Evolutionary conservation across 2,888 invertebrate species (phyloP).

Genomic region (Phaedon cochleariae): DNA sequence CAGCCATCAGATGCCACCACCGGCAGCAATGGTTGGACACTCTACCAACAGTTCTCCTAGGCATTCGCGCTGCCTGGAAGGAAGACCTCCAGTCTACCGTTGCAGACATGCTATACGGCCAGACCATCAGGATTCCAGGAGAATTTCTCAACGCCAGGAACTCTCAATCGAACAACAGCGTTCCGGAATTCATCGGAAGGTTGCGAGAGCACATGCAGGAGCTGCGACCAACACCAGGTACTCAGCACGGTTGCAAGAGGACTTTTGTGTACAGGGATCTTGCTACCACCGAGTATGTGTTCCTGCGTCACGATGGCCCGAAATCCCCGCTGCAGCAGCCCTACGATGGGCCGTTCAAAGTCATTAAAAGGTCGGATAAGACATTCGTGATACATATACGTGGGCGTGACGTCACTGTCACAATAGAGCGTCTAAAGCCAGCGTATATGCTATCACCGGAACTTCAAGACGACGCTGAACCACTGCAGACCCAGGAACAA

Average conservation of each 20-base stretch:
- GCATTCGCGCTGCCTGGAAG: neutral
- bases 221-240: neutral
- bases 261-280: constrained; percentile 2
- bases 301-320: neutral
- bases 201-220: too few relatives aligned
- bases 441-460: neutral
- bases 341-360: neutral
- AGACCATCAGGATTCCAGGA: too few relatives aligned
- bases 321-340: neutral
- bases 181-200: too few relatives aligned
- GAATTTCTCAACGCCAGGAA: too few relatives aligned
- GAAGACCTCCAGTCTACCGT: constrained; percentile 4
- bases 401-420: neutral
- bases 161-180: too few relatives aligned
- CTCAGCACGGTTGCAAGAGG: neutral
- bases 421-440: neutral
- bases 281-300: neutral
- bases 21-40: neutral
- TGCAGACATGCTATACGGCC: constrained; percentile 9
- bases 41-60: constrained; percentile 1
- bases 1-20: neutral
- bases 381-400: neutral
- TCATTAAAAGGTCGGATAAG: neutral
- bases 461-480: neutral
- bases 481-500: too few relatives aligned